Evolutionary conservation across 2,888 invertebrate genomes (phyloP).

Genomic region (Tetramorium bicarinatum): DNA sequence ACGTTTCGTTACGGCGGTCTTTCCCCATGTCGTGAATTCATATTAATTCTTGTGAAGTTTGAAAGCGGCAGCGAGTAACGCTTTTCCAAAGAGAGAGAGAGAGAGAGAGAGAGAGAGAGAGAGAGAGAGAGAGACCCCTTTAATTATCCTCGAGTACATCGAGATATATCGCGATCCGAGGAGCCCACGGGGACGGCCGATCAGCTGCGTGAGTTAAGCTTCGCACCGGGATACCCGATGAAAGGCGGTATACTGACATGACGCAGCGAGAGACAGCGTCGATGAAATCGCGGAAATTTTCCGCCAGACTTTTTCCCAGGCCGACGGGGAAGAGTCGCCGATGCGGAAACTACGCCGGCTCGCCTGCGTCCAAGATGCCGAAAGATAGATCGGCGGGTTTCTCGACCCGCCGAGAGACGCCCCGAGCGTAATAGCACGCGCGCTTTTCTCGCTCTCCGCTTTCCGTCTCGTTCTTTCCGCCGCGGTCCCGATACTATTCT

Average conservation of each 20-base stretch:
- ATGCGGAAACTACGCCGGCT: constrained; percentile 52
- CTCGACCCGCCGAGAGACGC: constrained; percentile 53
- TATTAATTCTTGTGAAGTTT: constrained; percentile 30
- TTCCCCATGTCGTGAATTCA: background rate
- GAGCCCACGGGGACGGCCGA: constrained; percentile 36
- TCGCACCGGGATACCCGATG: constrained; percentile 38
- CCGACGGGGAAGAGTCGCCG: constrained; percentile 53
- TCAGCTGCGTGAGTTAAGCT: constrained; percentile 19
- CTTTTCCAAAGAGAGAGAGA: no score
- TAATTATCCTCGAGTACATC: constrained; percentile 31
- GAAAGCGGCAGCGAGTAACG: constrained; percentile 12
- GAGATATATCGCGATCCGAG: constrained; percentile 34
- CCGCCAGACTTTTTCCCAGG: constrained; percentile 43
- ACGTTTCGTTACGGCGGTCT: constrained; percentile 9
- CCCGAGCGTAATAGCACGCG: constrained; percentile 59
- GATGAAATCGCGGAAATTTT: constrained; percentile 55
- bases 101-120: no score
- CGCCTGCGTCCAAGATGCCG: constrained; percentile 56
- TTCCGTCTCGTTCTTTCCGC: constrained; percentile 28
- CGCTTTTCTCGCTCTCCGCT: constrained; percentile 48
- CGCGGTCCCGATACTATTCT: background rate
- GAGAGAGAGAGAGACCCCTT: background rate
- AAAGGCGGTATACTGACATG: constrained; percentile 21
- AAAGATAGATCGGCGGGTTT: constrained; percentile 68
- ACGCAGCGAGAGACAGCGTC: constrained; percentile 8